Evolutionary conservation across 2,113 vertebrate genomes (phyloP).

Genomic region (Azemiops feae): DNA sequence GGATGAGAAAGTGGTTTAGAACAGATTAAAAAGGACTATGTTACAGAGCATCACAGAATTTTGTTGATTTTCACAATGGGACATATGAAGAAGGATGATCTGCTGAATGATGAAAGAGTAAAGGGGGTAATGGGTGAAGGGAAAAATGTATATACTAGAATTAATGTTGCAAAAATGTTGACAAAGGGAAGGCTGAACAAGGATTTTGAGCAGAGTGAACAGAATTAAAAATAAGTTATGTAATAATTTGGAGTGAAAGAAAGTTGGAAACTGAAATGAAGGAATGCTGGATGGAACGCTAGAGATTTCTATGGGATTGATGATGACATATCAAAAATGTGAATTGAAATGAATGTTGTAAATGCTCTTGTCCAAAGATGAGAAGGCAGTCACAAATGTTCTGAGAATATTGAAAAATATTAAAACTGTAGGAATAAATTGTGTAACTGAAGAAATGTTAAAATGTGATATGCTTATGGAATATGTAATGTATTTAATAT

Average conservation of each 20-base stretch:
- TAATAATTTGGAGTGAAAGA: background rate
- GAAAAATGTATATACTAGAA: background rate
- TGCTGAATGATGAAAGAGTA: background rate
- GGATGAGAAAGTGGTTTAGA: background rate
- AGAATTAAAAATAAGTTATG: background rate
- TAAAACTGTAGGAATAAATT: background rate
- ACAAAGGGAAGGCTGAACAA: background rate
- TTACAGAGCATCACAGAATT: background rate
- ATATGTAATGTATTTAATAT: background rate
- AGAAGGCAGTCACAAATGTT: background rate
- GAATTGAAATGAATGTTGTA: background rate
- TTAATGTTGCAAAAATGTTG: background rate
- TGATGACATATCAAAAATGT: background rate
- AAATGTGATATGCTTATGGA: background rate
- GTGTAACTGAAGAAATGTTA: background rate
- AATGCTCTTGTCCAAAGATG: background rate
- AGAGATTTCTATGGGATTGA: background rate
- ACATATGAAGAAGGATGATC: background rate
- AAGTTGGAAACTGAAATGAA: background rate
- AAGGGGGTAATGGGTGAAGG: background rate
- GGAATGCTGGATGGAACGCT: background rate
- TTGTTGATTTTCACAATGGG: background rate
- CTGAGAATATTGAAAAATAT: background rate
- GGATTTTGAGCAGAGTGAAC: background rate
- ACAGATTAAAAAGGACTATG: background rate